These are phyloP conservation scores for honey bee (Apis mellifera) DNA, from an alignment of 1,140 invertebrate genomes.

Conservation along the genomic window Amel_HAv3.1 CM009933.2:13368501-13369000, in stretches of 20 bases:
- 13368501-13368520: too few relatives aligned
- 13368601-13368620: too few relatives aligned
- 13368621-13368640: too few relatives aligned
- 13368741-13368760: slow-evolving; percentile 28
- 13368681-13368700: not conserved
- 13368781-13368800: not conserved
- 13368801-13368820: slow-evolving; percentile 47
- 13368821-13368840: slow-evolving; percentile 52
- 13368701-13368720: slow-evolving; percentile 10
- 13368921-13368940: slow-evolving; percentile 25
- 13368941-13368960: not conserved
- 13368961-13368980: not conserved
- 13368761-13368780: slow-evolving; percentile 3
- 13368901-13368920: not conserved
- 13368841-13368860: slow-evolving; percentile 36
- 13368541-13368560: too few relatives aligned
- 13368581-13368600: too few relatives aligned
- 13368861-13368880: slow-evolving; percentile 26
- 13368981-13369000: not conserved
- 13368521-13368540: too few relatives aligned
- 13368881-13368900: slow-evolving; percentile 27
- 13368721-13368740: not conserved
- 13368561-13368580: too few relatives aligned
- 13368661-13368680: not conserved
- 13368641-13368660: too few relatives aligned